Percentiles rank a stretch among this genome's conserved stretches.
Evolutionary conservation across 2,797 vertebrate genomes (phyloP).

Genomic region (Petrocephalus sullivani): DNA sequence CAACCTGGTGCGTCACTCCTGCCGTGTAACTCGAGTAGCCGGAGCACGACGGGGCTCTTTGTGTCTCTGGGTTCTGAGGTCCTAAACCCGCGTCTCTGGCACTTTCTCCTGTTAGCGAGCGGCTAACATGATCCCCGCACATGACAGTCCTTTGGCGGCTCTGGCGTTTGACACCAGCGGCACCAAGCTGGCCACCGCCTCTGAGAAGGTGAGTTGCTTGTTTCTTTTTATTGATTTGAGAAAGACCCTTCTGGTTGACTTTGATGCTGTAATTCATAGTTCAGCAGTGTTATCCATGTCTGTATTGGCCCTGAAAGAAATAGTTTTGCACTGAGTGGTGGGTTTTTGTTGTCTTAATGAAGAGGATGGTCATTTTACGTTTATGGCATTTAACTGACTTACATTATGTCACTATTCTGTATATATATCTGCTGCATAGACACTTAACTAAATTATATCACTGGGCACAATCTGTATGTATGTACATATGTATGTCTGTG

Average conservation of each 20-base stretch:
- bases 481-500: too few relatives aligned
- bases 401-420: too few relatives aligned
- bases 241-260: background rate
- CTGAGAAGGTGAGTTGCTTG: constrained; percentile 70
- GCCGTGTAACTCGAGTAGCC: background rate
- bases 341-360: background rate
- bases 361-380: background rate
- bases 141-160: constrained; percentile 93
- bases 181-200: constrained; percentile 92
- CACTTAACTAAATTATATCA: too few relatives aligned
- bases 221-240: background rate
- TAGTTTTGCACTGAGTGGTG: background rate
- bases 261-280: background rate
- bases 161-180: constrained; percentile 92
- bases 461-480: too few relatives aligned
- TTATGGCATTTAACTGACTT: too few relatives aligned
- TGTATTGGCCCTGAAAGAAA: background rate
- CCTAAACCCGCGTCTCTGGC: background rate
- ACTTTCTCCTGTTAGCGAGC: constrained; percentile 71
- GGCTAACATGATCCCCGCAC: constrained; percentile 98
- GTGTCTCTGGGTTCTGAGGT: constrained; percentile 2
- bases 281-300: background rate
- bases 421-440: too few relatives aligned
- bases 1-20: constrained; percentile 76
- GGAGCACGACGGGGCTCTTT: background rate